Evolutionary conservation across 2,888 invertebrate species (phyloP).

Genomic region (Papilio gigon): DNA sequence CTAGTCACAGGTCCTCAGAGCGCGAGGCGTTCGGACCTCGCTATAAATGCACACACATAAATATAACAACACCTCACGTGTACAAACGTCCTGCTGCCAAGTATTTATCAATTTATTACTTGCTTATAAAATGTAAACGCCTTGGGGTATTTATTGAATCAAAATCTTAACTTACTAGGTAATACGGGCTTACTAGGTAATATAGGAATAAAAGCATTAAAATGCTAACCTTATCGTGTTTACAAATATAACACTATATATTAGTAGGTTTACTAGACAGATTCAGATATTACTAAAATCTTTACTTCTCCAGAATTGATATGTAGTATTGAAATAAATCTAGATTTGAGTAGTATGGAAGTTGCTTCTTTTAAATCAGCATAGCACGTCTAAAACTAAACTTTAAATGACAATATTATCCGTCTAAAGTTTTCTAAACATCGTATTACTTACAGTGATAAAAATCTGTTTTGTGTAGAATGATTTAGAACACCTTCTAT

Average conservation of each 20-base stretch:
- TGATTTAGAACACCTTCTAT: background rate
- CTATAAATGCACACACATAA: slow-evolving; percentile 9
- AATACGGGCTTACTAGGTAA: background rate
- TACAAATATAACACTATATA: no score
- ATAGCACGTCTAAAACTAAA: background rate
- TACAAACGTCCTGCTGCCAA: background rate
- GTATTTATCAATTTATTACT: slow-evolving; percentile 26
- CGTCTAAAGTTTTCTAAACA: background rate
- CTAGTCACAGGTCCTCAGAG: slow-evolving; percentile 31
- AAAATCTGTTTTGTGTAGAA: background rate
- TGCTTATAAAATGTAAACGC: slow-evolving; percentile 18
- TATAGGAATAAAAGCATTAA: background rate
- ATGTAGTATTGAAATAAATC: background rate
- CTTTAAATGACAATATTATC: background rate
- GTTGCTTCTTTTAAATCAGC: background rate
- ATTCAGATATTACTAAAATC: no score
- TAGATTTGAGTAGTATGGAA: background rate
- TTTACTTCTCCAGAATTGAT: background rate
- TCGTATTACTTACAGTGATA: background rate
- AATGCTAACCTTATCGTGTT: no score
- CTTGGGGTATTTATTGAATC: slow-evolving; percentile 21
- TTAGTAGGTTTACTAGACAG: no score
- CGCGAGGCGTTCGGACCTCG: slow-evolving; percentile 12
- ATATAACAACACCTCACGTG: background rate
- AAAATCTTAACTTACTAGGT: background rate